Conservation (phyloP, 2,888 invertebrate species). For the Eupithecia exiguata region DNA sequence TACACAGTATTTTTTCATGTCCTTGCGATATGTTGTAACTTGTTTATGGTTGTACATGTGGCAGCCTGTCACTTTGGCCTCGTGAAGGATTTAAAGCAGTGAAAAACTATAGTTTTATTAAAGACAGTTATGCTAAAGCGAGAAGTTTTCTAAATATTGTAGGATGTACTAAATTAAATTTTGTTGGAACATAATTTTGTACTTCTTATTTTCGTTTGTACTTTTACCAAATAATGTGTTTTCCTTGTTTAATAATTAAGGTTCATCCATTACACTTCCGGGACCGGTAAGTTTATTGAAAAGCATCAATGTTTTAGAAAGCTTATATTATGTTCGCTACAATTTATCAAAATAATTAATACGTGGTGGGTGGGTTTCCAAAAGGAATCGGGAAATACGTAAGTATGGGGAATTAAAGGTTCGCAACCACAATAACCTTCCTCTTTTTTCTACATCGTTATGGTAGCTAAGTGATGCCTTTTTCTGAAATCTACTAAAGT, state of each 20-base stretch:
- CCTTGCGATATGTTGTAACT: not conserved
- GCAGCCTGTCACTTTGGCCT: not conserved
- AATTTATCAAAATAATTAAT: not conserved
- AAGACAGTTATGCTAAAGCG: too few species aligned
- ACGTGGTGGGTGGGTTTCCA: too few species aligned
- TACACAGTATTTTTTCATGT: not conserved
- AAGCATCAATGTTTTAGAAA: not conserved
- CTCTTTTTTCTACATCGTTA: too few species aligned
- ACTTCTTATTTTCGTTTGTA: not conserved
- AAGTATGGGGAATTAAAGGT: too few species aligned
- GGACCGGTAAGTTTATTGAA: not conserved
- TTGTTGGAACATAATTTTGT: too few species aligned
- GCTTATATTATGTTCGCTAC: not conserved
- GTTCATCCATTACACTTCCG: not conserved
- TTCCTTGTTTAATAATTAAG: not conserved
- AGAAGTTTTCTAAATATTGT: too few species aligned
- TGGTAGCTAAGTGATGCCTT: too few species aligned
- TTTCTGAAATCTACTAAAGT: not conserved
- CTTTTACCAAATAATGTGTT: not conserved
- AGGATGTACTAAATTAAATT: not conserved
- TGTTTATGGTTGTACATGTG: not conserved
- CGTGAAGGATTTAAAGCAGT: not conserved
- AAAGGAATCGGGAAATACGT: too few species aligned
- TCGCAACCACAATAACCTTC: too few species aligned
- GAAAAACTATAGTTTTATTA: too few species aligned